Evolutionary conservation across 35 echinoderm and acorn worm species (phyloP).

Genomic region (Anneissia japonica): DNA sequence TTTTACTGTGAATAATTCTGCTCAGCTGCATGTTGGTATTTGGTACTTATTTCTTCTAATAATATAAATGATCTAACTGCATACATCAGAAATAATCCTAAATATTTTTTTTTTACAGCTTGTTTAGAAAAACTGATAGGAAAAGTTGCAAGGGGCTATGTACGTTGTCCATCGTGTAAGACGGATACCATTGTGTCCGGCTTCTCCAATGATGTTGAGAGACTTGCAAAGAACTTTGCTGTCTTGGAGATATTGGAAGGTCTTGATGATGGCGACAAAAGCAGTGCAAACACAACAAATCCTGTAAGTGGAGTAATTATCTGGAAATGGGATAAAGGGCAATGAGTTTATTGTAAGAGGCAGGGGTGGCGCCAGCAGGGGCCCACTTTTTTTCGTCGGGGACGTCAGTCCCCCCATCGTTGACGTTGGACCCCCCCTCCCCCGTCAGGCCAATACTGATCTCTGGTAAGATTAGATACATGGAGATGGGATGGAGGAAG

Average conservation of each 20-base stretch:
- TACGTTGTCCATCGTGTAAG: conserved; percentile 63
- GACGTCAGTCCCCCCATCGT: too few species aligned
- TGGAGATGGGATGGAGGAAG: too few species aligned
- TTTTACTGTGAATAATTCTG: too few species aligned
- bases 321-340: too few species aligned
- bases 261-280: not conserved
- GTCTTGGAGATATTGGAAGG: conserved; percentile 59
- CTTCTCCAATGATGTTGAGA: conserved; percentile 47
- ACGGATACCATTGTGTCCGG: conserved; percentile 43
- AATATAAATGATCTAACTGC: not conserved
- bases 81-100: not conserved
- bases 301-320: conserved; percentile 11
- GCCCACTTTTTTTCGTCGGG: too few species aligned
- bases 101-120: conserved; percentile 6
- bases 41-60: not conserved
- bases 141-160: conserved; percentile 40
- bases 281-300: not conserved
- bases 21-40: not conserved
- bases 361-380: too few species aligned
- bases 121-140: conserved; percentile 55
- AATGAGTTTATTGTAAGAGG: too few species aligned
- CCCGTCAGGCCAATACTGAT: too few species aligned
- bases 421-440: too few species aligned
- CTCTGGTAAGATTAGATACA: too few species aligned
- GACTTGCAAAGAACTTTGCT: conserved; percentile 72